Evolutionary conservation across 2,888 invertebrate genomes (phyloP).

Genomic region (Ariolimax columbianus): DNA sequence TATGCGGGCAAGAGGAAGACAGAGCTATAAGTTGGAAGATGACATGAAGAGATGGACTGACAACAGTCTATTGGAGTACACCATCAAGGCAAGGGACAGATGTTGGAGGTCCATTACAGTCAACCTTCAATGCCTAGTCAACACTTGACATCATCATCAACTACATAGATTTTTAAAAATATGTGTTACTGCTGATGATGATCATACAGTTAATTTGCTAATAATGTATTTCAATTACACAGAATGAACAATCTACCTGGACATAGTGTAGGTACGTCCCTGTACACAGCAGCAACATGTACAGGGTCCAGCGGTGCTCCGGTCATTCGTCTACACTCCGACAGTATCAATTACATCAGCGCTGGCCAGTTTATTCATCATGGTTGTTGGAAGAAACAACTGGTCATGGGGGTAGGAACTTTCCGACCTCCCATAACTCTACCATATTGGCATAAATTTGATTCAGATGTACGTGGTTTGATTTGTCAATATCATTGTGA

Average conservation of each 20-base stretch:
- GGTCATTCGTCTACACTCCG: constrained; percentile 36
- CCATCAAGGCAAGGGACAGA: too few species aligned
- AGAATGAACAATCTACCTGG: background rate
- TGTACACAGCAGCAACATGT: constrained; percentile 50
- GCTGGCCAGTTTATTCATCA: constrained; percentile 53
- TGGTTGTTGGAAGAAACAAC: constrained; percentile 21
- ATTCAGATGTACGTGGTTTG: constrained; percentile 25
- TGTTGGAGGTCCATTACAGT: too few species aligned
- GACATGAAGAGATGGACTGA: too few species aligned
- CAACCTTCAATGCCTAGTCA: too few species aligned
- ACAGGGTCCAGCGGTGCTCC: constrained; percentile 52
- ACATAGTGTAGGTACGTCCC: background rate
- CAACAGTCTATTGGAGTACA: too few species aligned
- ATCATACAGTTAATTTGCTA: too few species aligned
- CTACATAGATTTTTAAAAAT: too few species aligned
- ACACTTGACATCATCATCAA: too few species aligned
- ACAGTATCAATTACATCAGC: constrained; percentile 41
- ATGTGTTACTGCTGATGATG: too few species aligned
- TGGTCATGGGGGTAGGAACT: constrained; percentile 38
- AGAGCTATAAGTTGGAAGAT: too few species aligned
- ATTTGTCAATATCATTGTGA: background rate
- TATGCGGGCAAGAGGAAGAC: too few species aligned
- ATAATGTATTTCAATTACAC: too few species aligned
- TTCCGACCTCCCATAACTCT: constrained; percentile 47
- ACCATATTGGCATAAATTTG: constrained; percentile 39